Percentiles rank a stretch among this genome's conserved stretches.
phyloP scores from a whole-genome alignment of 2,888 invertebrate species.

The Drosophila macrospina region DNA sequence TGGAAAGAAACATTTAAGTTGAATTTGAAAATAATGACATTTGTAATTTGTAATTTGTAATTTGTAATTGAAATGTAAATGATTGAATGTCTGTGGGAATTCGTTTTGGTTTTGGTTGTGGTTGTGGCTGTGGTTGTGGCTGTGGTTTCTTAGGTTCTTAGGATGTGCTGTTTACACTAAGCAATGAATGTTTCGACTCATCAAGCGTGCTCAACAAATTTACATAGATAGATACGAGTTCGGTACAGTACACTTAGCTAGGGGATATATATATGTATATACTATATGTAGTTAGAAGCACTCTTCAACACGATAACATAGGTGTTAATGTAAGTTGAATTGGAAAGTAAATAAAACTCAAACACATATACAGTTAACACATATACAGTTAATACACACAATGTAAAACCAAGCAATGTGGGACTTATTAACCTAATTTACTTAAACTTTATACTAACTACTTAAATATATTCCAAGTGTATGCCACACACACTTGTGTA shows the following conservation, averaged over 20 bases:
- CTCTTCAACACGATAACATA: constrained; percentile 9
- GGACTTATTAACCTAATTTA: neutral
- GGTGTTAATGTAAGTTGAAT: neutral
- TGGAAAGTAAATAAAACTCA: neutral
- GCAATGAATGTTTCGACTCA: constrained; percentile 23
- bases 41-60: constrained; percentile 21
- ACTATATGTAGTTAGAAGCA: constrained; percentile 23
- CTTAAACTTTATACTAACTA: neutral
- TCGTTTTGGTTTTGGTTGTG: constrained; percentile 5
- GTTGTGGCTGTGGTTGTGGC: no score
- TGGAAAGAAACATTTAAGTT: constrained; percentile 2
- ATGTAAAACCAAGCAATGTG: constrained; percentile 11
- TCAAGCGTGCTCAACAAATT: constrained; percentile 41
- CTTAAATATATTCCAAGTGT: no score
- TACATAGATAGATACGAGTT: constrained; percentile 24
- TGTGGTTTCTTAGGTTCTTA: neutral
- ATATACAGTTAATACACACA: constrained; percentile 13
- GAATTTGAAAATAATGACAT: constrained; percentile 5
- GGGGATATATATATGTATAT: no score
- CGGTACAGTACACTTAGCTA: constrained; percentile 27
- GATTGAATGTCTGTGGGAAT: constrained; percentile 18
- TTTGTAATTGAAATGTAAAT: constrained; percentile 23
- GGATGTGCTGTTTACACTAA: constrained; percentile 29
- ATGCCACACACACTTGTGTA: no score
- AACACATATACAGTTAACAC: neutral